A percentile compares a stretch with the other conserved stretches of the same genome.
Evolutionary conservation across 1,140 invertebrate species (phyloP).

Genomic region (Pogonus chalceus): DNA sequence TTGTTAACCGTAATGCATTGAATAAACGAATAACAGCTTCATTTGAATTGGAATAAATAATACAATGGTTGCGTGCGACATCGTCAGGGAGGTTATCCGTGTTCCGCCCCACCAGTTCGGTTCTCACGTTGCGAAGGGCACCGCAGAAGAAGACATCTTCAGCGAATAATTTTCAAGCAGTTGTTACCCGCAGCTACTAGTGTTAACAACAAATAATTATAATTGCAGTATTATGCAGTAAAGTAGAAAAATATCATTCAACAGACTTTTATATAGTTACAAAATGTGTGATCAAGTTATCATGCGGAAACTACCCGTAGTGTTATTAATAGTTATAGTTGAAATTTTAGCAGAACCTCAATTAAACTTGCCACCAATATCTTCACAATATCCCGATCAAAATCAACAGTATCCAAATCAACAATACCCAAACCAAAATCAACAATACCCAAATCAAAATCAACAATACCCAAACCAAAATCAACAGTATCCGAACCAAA

Average conservation of each 20-base stretch:
- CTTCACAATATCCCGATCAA: neutral
- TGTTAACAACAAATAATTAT: neutral
- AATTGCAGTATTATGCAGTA: no score
- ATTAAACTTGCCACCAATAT: constrained; percentile 18
- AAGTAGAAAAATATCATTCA: no score
- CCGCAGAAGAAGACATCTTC: neutral
- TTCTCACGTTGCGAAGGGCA: neutral
- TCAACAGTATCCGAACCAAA: neutral
- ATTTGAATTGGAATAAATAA: no score
- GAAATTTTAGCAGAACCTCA: constrained; percentile 33
- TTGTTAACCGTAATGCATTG: no score
- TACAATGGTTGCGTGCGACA: neutral
- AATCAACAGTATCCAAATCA: constrained; percentile 10
- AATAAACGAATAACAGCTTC: no score
- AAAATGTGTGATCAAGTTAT: neutral
- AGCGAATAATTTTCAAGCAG: neutral
- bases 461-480: constrained; percentile 13
- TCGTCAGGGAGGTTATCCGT: neutral
- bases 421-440: no score
- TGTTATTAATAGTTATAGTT: constrained; percentile 22
- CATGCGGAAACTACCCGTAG: constrained; percentile 9
- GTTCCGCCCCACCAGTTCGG: neutral
- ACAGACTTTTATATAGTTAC: no score
- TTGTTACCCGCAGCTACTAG: neutral
- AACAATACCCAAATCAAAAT: constrained; percentile 3